Evolutionary conservation across 2,113 vertebrate genomes (phyloP).

Genomic region (Rhombomys opimus): DNA sequence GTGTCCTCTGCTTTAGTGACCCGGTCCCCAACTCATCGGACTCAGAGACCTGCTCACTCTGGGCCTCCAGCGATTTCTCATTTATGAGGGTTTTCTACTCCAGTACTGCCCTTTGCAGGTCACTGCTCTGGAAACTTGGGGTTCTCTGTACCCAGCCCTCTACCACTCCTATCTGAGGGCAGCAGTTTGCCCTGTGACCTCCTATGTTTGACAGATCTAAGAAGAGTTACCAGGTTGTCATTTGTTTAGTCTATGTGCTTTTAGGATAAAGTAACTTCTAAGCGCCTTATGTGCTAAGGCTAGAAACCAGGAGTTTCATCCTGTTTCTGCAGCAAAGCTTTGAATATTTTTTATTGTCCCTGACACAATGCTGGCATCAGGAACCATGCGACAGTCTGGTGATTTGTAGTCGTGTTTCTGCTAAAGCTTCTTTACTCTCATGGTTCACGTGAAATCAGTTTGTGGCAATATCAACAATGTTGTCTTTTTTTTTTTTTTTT

Average conservation of each 20-base stretch:
- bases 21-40: not conserved
- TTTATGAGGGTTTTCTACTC: not conserved
- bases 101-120: rapidly evolving
- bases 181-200: not conserved
- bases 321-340: not conserved
- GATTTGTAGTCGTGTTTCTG: not conserved
- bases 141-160: not conserved
- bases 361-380: not conserved
- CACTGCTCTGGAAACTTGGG: not conserved
- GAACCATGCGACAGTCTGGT: not conserved
- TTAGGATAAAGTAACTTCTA: not conserved
- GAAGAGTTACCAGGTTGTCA: not conserved
- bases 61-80: not conserved
- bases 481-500: not conserved
- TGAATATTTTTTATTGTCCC: not conserved
- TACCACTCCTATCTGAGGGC: not conserved
- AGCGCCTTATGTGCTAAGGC: not conserved
- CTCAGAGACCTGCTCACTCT: not conserved
- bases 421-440: not conserved
- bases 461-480: conserved; percentile 38
- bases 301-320: not conserved
- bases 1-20: no score
- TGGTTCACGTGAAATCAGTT: conserved; percentile 11
- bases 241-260: not conserved
- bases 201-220: not conserved